These are phyloP conservation scores for Brachypteracias leptosomus DNA, from an alignment of 2,113 vertebrate species.

Conservation along the genomic window DNA sequence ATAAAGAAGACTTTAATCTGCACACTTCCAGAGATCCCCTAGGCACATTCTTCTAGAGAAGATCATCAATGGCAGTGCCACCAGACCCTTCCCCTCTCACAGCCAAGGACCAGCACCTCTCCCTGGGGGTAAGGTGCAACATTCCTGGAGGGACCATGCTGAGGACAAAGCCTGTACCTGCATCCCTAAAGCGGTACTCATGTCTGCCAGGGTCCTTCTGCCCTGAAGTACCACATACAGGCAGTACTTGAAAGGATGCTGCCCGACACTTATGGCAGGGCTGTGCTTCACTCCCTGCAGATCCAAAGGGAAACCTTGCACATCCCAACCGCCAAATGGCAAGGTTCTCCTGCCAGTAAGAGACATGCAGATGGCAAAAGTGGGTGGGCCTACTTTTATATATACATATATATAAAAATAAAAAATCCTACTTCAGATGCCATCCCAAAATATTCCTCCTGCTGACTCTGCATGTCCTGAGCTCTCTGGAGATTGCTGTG, in stretches of 20 bases:
- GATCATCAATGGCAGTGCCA: background rate
- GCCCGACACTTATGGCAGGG: background rate
- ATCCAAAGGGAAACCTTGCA: background rate
- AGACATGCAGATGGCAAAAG: background rate
- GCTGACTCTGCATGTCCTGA: background rate
- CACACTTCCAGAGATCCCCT: no score
- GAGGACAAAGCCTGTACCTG: background rate
- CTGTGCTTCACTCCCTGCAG: background rate
- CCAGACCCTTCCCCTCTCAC: background rate
- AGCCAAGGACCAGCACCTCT: background rate
- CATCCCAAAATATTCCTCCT: background rate
- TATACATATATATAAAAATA: background rate
- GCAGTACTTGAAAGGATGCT: background rate
- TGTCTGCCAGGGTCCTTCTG: background rate
- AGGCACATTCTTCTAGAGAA: background rate
- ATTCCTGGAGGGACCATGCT: background rate
- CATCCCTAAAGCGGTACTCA: background rate
- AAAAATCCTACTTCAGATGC: background rate
- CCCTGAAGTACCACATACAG: background rate
- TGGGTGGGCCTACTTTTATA: background rate
- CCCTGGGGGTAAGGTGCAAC: background rate
- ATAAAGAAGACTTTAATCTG: background rate
- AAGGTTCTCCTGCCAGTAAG: background rate
- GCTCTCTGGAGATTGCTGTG: background rate
- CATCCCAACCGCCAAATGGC: background rate